These are phyloP conservation scores for Limenitis camilla DNA, from an alignment of 2,888 invertebrate genomes.

Conservation along the genomic window DNA sequence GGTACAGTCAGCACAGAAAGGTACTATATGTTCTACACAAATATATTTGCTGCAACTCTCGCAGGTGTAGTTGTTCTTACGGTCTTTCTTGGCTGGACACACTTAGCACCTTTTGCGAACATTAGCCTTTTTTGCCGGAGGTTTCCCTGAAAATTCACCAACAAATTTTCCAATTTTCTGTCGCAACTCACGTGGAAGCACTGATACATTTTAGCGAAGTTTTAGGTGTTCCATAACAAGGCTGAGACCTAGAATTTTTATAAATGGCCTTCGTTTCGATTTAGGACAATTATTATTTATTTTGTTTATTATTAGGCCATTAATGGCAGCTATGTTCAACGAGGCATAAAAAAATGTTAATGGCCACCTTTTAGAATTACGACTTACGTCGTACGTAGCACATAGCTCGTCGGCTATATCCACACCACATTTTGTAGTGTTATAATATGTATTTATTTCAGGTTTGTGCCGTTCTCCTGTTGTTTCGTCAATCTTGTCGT, in stretches of 20 bases:
- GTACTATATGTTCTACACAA: constrained; percentile 14
- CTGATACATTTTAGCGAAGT: neutral
- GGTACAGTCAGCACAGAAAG: constrained; percentile 16
- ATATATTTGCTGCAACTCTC: constrained; percentile 16
- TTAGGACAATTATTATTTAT: no score
- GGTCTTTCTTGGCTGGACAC: constrained; percentile 18
- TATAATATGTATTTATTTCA: constrained; percentile 22
- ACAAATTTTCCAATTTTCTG: constrained; percentile 3
- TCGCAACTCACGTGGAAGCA: constrained; percentile 3
- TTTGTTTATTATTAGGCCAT: neutral
- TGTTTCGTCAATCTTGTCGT: constrained; percentile 16
- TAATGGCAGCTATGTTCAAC: neutral
- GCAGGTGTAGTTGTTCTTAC: constrained; percentile 15
- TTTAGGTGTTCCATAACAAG: constrained; percentile 1
- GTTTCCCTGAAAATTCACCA: neutral
- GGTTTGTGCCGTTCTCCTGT: constrained; percentile 18
- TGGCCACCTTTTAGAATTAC: constrained; percentile 1
- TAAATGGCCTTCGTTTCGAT: neutral
- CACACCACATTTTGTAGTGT: neutral
- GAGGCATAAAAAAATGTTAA: neutral
- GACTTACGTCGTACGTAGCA: neutral
- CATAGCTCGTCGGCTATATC: neutral
- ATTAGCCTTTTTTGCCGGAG: constrained; percentile 3
- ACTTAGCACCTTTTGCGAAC: constrained; percentile 9
- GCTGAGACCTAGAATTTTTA: neutral